Evolutionary conservation across 2,797 vertebrate genomes (phyloP).

Genomic region (Megaceryle alcyon): DNA sequence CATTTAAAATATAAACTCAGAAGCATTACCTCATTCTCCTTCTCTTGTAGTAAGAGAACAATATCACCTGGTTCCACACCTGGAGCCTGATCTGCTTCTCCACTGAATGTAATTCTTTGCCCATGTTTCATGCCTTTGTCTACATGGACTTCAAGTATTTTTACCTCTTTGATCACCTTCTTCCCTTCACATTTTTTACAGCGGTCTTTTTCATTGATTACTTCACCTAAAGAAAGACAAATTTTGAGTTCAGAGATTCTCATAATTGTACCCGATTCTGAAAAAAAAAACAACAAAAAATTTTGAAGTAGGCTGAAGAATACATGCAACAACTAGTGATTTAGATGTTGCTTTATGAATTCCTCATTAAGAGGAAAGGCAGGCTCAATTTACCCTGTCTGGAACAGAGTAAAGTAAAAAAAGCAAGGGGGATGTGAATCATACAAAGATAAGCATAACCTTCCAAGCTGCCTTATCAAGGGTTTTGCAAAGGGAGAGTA

Average conservation of each 20-base stretch:
- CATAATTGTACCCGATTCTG: not conserved
- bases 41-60: conserved; percentile 95
- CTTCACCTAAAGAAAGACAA: conserved; percentile 86
- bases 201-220: conserved; percentile 98
- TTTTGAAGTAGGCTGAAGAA: not conserved
- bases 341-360: not conserved
- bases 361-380: not conserved
- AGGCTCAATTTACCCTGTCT: not conserved
- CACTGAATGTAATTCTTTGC: conserved; percentile 96
- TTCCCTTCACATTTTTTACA: conserved; percentile 99
- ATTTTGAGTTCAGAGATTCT: not conserved
- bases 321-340: not conserved
- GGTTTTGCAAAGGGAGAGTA: not conserved
- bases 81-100: conserved; percentile 97
- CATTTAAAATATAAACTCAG: not conserved
- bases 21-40: conserved; percentile 92
- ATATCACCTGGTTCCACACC: conserved; percentile 95
- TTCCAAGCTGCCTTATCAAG: not conserved
- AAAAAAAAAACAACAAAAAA: not conserved
- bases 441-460: not conserved
- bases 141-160: conserved; percentile 98
- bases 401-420: not conserved
- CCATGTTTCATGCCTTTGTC: conserved; percentile 99
- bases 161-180: conserved; percentile 98
- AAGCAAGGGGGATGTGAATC: accelerated